phyloP scores from a whole-genome alignment of 2,888 invertebrate genomes.

The Epicampocera succincta region DNA sequence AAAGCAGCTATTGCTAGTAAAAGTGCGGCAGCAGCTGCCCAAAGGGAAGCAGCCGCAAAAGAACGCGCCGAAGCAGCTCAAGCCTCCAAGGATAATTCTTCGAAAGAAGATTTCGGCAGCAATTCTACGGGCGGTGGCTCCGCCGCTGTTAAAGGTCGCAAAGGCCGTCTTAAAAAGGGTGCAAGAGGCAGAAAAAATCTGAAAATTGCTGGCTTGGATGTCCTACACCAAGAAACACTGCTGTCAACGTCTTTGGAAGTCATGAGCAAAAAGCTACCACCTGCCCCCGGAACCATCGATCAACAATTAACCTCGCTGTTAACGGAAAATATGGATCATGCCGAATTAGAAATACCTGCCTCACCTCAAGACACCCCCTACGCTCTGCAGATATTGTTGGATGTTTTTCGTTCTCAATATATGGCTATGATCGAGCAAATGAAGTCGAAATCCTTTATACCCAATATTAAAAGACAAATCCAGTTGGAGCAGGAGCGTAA shows the following conservation, averaged over 20 bases:
- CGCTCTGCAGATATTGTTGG: slow-evolving; percentile 92
- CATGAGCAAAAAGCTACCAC: slow-evolving; percentile 88
- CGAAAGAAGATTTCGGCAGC: slow-evolving; percentile 82
- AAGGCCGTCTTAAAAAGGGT: slow-evolving; percentile 86
- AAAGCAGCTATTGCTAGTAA: slow-evolving; percentile 81
- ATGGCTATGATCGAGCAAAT: slow-evolving; percentile 92
- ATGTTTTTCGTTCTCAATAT: slow-evolving; percentile 92
- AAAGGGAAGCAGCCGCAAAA: slow-evolving; percentile 75
- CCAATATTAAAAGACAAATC: slow-evolving; percentile 88
- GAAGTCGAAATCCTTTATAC: slow-evolving; percentile 89
- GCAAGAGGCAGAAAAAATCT: slow-evolving; percentile 86
- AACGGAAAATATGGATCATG: slow-evolving; percentile 88
- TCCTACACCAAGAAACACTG: slow-evolving; percentile 93
- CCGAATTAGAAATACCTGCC: slow-evolving; percentile 91
- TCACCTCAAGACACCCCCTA: slow-evolving; percentile 91
- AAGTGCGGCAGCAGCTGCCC: slow-evolving; percentile 77
- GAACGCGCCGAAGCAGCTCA: slow-evolving; percentile 80
- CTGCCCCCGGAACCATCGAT: slow-evolving; percentile 95
- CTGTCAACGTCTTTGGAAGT: slow-evolving; percentile 91
- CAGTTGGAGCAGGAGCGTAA: slow-evolving; percentile 92
- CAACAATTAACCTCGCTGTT: slow-evolving; percentile 92
- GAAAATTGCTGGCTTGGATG: slow-evolving; percentile 92
- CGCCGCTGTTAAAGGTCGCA: slow-evolving; percentile 79
- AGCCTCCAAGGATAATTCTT: slow-evolving; percentile 76
- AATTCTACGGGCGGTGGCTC: slow-evolving; percentile 69